These are phyloP conservation scores for Sarcophilus harrisii DNA, from an alignment of 2,797 vertebrate genomes.

Conservation along the genomic window DNA sequence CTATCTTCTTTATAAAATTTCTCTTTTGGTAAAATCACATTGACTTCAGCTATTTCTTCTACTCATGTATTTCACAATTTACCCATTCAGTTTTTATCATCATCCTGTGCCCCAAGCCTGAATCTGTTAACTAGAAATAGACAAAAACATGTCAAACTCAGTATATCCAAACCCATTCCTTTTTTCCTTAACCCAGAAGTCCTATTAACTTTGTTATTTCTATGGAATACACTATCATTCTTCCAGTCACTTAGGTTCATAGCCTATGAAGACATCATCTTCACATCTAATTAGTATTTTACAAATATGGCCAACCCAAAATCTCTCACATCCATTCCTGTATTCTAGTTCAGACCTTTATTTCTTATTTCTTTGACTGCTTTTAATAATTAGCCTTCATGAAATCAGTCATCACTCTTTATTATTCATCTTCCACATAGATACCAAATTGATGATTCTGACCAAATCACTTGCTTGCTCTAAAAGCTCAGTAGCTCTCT, in stretches of 20 bases:
- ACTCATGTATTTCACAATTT: not conserved
- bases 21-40: not conserved
- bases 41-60: not conserved
- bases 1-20: not conserved
- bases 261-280: not conserved
- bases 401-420: not conserved
- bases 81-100: not conserved
- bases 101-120: not conserved
- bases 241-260: not conserved
- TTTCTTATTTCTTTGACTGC: not conserved
- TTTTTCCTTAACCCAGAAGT: not conserved
- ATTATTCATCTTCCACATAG: not conserved
- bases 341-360: not conserved
- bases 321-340: not conserved
- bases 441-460: not conserved
- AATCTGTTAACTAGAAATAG: not conserved
- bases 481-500: not conserved
- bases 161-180: not conserved
- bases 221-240: not conserved
- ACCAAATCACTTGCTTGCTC: not conserved
- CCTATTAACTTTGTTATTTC: not conserved
- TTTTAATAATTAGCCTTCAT: not conserved
- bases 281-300: not conserved
- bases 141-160: not conserved
- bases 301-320: not conserved